phyloP scores from a whole-genome alignment of 1,140 invertebrate species.

The Drosophila pandora region DNA sequence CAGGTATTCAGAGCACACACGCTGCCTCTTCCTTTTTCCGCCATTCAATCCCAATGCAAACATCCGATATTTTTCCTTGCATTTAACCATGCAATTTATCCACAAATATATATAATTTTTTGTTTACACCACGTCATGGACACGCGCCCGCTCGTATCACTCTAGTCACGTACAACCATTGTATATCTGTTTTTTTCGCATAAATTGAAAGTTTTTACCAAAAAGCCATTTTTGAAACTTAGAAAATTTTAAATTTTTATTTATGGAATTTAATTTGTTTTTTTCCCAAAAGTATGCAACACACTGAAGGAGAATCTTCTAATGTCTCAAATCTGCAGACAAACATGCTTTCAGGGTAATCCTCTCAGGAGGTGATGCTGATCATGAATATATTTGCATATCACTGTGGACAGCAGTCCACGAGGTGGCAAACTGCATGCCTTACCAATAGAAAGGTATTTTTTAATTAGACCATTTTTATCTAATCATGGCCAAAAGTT shows the following conservation, averaged over 20 bases:
- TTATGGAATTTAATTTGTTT: no score
- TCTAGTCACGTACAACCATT: conserved; percentile 32
- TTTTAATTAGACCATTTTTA: no score
- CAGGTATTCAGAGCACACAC: conserved; percentile 26
- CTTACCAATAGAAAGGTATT: no score
- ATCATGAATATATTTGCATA: no score
- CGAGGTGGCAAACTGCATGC: no score
- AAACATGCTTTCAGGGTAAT: no score
- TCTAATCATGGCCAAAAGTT: no score
- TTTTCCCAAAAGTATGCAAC: no score
- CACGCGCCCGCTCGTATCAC: conserved; percentile 17
- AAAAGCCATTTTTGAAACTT: background rate
- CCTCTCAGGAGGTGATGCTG: no score
- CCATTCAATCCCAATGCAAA: conserved; percentile 42
- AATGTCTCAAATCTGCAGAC: no score
- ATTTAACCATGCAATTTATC: conserved; percentile 64
- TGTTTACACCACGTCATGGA: conserved; percentile 19
- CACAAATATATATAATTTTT: conserved; percentile 27
- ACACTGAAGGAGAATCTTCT: no score
- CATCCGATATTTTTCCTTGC: conserved; percentile 51
- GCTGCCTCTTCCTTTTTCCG: conserved; percentile 28
- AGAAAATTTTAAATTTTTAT: background rate
- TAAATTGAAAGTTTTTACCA: background rate
- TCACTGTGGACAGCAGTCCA: no score
- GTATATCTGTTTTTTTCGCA: background rate